phyloP scores from a whole-genome alignment of 1,140 invertebrate genomes.

The Zophobas atratus region DNA sequence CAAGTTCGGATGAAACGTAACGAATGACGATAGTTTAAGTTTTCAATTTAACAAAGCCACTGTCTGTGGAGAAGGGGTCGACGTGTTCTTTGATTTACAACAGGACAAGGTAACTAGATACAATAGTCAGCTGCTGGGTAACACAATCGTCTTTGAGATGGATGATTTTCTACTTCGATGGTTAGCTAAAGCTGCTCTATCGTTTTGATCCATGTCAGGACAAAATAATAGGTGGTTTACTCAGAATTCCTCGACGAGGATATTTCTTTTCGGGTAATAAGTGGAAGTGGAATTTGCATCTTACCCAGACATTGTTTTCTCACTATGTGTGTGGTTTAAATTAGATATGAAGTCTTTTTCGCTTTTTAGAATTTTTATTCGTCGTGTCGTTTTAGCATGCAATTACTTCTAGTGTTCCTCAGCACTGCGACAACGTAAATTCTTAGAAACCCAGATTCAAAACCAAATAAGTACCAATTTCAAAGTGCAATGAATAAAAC shows the following conservation, averaged over 20 bases:
- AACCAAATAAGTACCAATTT: no score
- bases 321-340: no score
- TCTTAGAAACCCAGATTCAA: no score
- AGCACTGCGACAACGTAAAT: no score
- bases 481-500: no score
- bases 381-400: no score
- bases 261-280: not conserved
- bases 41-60: constrained; percentile 22
- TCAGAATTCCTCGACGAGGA: constrained; percentile 4
- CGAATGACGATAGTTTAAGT: constrained; percentile 36
- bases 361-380: no score
- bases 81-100: constrained; percentile 39
- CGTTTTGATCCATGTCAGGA: constrained; percentile 33
- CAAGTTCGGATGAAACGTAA: constrained; percentile 14
- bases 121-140: constrained; percentile 30
- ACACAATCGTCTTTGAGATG: constrained; percentile 42
- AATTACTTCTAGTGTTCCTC: no score
- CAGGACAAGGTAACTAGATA: constrained; percentile 36
- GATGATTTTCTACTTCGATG: constrained; percentile 43
- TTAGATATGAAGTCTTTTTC: no score
- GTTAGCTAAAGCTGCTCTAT: constrained; percentile 30
- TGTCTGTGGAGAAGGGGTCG: constrained; percentile 6
- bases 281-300: no score
- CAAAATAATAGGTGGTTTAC: constrained; percentile 2
- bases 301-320: no score